Evolutionary conservation across 2,113 vertebrate species (phyloP), one percentile per base, ranked within the genome.

Genomic region (Pelvicachromis taeniatus): DNA sequence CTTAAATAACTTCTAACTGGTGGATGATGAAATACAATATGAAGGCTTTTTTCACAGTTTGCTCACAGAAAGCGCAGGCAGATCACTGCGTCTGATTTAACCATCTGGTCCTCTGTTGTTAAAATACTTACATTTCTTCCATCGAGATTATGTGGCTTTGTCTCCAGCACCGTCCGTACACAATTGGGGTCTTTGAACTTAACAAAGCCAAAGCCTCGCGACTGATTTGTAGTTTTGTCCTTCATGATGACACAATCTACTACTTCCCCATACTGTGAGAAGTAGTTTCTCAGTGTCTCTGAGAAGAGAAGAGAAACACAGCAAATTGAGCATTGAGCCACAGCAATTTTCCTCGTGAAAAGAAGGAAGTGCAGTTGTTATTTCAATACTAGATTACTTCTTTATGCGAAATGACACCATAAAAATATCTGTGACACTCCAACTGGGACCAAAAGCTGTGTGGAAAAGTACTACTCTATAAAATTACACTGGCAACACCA

Each of bases 191-290:
- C 99, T 96, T 99, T 99, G 92, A 99, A 99, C 95, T 99, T 99
- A 92, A 99, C 99, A 96, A 99, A 99, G 91, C 99, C 99, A 93
- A 99, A 99, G 81, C 99, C 99, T 95, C 99, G 97, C 58, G 99
- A 99, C 92, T 99, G 99, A 96, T 99, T 99, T 95, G 99, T 99
- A 42, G 97, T 99, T 96, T 99, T 99, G 94, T 99, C 99, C 96
- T 99, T 99, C 99, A 99, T 99, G 94, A 99, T 99, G 92, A 99
- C 99, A 93, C 98, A 99, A 96, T 99, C 99, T 83, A 99, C 98
- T 10, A 99, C 99, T 93, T 99, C 99, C 84, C 99, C 99, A 96
- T 99, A 99, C 65, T 99, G 99, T 85, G 98, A 99, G 93, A 99
- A 99, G 95, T 99, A 99, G 95, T 97, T 97, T 92, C 98, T 97